Conservation (phyloP, 2,797 vertebrate genomes). For the Botia kubotai region DNA sequence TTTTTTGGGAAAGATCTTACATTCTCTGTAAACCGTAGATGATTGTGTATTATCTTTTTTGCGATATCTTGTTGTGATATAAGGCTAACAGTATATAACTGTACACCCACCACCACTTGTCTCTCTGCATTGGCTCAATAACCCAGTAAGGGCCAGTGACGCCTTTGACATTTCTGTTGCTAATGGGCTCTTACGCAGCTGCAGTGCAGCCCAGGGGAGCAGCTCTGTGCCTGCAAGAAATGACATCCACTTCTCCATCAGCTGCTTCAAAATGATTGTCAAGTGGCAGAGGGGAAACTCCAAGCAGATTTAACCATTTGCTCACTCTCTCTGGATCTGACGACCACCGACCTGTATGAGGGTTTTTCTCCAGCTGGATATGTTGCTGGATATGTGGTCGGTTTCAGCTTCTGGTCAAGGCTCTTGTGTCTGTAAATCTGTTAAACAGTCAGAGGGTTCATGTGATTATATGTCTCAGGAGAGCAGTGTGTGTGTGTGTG, state of each 20-base stretch:
- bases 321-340: neutral
- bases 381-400: constrained; percentile 34
- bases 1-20: too few relatives aligned
- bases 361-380: constrained; percentile 9
- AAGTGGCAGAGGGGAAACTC: neutral
- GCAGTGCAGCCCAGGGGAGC: neutral
- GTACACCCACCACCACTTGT: neutral
- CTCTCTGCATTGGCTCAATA: neutral
- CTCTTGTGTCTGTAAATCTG: constrained; percentile 32
- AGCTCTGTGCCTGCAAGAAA: neutral
- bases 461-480: constrained; percentile 40
- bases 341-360: neutral
- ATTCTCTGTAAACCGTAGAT: too few relatives aligned
- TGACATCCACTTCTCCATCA: neutral
- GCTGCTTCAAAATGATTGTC: neutral
- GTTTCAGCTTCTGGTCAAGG: constrained; percentile 45
- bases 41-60: too few relatives aligned
- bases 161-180: constrained; percentile 9
- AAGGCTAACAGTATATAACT: neutral
- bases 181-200: constrained; percentile 12
- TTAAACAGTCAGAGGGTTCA: constrained; percentile 46
- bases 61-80: neutral
- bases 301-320: neutral
- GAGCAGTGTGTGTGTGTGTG: constrained; percentile 17
- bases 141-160: neutral